phyloP scores from a whole-genome alignment of 2,113 vertebrate genomes.

The Camelus bactrianus region DNA sequence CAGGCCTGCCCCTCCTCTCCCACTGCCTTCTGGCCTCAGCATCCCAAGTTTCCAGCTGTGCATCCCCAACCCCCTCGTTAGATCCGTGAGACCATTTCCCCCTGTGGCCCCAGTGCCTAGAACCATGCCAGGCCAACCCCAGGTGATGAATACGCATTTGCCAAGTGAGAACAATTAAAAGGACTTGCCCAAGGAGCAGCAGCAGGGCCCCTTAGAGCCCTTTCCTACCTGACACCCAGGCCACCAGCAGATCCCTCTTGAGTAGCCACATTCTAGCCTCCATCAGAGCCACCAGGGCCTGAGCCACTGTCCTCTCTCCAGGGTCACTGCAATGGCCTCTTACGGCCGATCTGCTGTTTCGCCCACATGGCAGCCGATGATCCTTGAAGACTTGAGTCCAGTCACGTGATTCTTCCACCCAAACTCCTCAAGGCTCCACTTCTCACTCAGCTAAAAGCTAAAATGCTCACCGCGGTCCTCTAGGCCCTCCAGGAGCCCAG shows the following conservation, averaged over 20 bases:
- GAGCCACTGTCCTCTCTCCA: background rate
- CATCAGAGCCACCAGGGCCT: fast-evolving
- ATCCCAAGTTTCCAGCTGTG: background rate
- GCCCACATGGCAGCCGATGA: background rate
- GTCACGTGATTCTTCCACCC: too few relatives aligned
- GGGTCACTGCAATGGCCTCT: background rate
- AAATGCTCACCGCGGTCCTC: background rate
- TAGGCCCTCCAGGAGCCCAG: too few relatives aligned
- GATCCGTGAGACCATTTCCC: too few relatives aligned
- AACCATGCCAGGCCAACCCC: too few relatives aligned
- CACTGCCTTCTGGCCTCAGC: too few relatives aligned
- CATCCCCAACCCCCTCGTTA: fast-evolving
- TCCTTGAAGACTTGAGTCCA: background rate
- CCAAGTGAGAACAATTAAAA: too few relatives aligned
- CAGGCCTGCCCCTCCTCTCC: too few relatives aligned
- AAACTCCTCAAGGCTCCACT: background rate
- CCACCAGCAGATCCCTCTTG: fast-evolving
- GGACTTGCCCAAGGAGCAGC: too few relatives aligned
- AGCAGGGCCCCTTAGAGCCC: background rate
- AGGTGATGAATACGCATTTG: too few relatives aligned
- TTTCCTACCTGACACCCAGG: background rate
- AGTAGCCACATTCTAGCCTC: background rate
- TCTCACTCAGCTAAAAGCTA: background rate
- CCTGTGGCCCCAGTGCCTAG: too few relatives aligned
- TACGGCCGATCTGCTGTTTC: background rate